These are phyloP conservation scores for Pedionomus torquatus DNA, from an alignment of 2,113 vertebrate species.

Conservation along the genomic window DNA sequence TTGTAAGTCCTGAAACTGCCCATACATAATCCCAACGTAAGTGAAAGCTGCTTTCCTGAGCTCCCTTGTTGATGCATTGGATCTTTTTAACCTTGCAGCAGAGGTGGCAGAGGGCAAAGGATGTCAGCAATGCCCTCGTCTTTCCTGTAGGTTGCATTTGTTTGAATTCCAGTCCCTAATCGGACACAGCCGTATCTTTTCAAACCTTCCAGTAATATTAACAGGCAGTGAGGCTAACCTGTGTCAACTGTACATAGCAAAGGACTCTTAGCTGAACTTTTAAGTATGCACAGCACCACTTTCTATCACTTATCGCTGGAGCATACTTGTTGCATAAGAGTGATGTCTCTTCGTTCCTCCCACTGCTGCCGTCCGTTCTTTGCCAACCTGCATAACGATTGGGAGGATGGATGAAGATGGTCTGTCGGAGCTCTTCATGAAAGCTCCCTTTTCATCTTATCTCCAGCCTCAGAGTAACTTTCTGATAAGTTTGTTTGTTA, in stretches of 20 bases:
- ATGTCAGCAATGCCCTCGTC: neutral
- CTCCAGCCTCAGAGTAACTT: slow-evolving; percentile 7
- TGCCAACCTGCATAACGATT: slow-evolving; percentile 10
- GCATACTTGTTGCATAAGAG: slow-evolving; percentile 49
- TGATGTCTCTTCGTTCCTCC: slow-evolving; percentile 46
- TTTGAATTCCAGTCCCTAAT: slow-evolving; percentile 7
- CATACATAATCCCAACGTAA: neutral
- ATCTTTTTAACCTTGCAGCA: neutral
- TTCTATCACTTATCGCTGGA: neutral
- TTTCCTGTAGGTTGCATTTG: neutral
- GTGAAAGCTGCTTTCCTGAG: neutral
- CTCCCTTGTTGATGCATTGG: neutral
- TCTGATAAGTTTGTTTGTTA: slow-evolving; percentile 16
- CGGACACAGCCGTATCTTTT: neutral
- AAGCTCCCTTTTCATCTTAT: slow-evolving; percentile 1
- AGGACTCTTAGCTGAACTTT: neutral
- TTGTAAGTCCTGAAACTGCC: neutral
- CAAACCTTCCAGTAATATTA: neutral
- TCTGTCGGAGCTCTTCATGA: slow-evolving; percentile 3
- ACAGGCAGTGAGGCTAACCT: neutral
- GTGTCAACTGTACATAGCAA: neutral
- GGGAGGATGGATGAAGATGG: slow-evolving; percentile 12
- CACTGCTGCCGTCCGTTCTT: slow-evolving; percentile 41
- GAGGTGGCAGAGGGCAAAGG: neutral
- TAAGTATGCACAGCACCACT: neutral